Evolutionary conservation across 2,888 invertebrate species (phyloP), one percentile per base, ranked within the genome.

Genomic region (Phania funesta): DNA sequence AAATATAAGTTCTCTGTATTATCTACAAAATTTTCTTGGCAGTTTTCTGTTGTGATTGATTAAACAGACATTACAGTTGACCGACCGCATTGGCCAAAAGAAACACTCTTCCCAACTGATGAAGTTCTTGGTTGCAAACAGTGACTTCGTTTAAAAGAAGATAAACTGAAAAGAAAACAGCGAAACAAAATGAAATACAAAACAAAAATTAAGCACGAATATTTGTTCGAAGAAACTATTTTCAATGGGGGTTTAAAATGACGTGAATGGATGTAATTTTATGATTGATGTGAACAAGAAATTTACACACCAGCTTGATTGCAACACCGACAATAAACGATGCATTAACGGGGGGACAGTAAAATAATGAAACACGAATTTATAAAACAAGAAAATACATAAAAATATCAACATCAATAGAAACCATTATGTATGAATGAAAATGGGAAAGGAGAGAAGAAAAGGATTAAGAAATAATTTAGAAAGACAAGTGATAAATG

Each of bases 81-180:
- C 78, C 82, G 82, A 82, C 78, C 82, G 70, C 78, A 75, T 74
- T 70, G 68, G 48, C 74, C 78, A 70, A 82, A 70, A 68, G 82
- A 68, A 68, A 52, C 56, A 52, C 26, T 13, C 65, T 38, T 56
- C 35, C n/a, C n/a, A 60, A 48, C 11, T 71, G 22, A 38, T 78
- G 71, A 32, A 71, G 64, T 78, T 71, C 64, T 38, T 70, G 48
- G 13, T 32, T 41, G 20, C 35, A 35, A 38, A 24, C 29, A 8
- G 41, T 9, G 20, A 18, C 46, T 48, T 20, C 35, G 41, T 50
- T 41, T 41, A 44, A 41, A 62, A n/a, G 11, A 26, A 71, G 16
- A 60, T 4, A 9, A 44, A 44, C 41, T 6, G 13, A 58, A 16
- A 22, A 44, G n/a, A 5, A 52, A 9, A 16, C 46, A 41, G 11